Conservation (phyloP, 2,797 vertebrate species). For the Bufotes viridis region DNA sequence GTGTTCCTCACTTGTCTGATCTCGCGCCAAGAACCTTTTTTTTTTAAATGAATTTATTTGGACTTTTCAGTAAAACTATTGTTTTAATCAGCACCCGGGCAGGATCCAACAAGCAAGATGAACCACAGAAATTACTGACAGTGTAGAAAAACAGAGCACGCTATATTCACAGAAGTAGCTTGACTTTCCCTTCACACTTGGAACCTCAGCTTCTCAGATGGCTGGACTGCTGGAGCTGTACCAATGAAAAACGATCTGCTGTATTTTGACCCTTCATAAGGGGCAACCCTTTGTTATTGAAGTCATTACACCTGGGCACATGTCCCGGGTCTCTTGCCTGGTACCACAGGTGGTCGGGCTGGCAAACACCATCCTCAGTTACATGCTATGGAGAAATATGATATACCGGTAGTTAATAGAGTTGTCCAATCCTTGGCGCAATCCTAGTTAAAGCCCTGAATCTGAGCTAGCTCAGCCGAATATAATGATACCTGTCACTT, state of each 20-base stretch:
- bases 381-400: too few relatives aligned
- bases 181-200: neutral
- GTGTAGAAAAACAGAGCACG: constrained; percentile 4
- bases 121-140: constrained; percentile 23
- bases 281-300: neutral
- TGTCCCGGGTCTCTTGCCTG: neutral
- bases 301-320: neutral
- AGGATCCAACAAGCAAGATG: constrained; percentile 28
- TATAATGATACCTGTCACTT: too few relatives aligned
- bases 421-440: too few relatives aligned
- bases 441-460: too few relatives aligned
- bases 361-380: neutral
- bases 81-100: constrained; percentile 55
- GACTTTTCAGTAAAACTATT: constrained; percentile 55
- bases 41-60: constrained; percentile 50
- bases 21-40: constrained; percentile 23
- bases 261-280: neutral
- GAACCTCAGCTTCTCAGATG: neutral
- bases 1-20: constrained; percentile 39
- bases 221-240: neutral
- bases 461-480: too few relatives aligned
- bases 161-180: neutral
- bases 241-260: neutral
- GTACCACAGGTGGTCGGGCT: neutral
- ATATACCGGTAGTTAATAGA: too few relatives aligned